These are phyloP conservation scores for Phallusia fumigata DNA, from an alignment of 23 tunicate species.

Conservation along the genomic window DNA sequence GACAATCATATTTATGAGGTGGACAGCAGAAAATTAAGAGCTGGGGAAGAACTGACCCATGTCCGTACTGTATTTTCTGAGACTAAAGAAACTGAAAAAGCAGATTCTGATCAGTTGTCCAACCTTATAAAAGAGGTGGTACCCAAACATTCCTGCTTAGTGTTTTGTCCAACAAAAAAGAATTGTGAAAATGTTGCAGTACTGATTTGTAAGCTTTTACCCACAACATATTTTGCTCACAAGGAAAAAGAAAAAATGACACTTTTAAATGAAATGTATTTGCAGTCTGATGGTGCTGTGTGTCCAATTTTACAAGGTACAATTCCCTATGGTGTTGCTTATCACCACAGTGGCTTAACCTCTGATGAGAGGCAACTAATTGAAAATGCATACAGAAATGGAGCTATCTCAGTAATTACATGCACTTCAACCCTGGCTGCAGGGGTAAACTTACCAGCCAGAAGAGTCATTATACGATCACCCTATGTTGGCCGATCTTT, in stretches of 20 bases:
- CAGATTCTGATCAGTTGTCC: slow-evolving; percentile 73
- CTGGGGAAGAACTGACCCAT: slow-evolving; percentile 41
- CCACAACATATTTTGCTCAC: slow-evolving; percentile 41
- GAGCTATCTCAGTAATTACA: slow-evolving; percentile 63
- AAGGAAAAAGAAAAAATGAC: slow-evolving; percentile 43
- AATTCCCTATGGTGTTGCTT: slow-evolving; percentile 85
- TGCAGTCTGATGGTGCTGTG: slow-evolving; percentile 46
- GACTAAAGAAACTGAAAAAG: slow-evolving; percentile 43
- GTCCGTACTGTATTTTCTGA: slow-evolving; percentile 38
- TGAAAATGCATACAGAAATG: slow-evolving; percentile 80
- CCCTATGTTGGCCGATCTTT: slow-evolving; percentile 66
- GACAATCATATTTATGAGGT: slow-evolving; percentile 47
- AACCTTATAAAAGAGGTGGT: slow-evolving; percentile 71
- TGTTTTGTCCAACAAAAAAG: slow-evolving; percentile 93
- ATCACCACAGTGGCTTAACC: slow-evolving; percentile 93
- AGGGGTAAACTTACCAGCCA: slow-evolving; percentile 96
- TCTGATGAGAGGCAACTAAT: slow-evolving; percentile 75
- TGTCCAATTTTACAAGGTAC: slow-evolving; percentile 62
- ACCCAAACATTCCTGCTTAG: slow-evolving; percentile 83
- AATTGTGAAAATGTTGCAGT: slow-evolving; percentile 91
- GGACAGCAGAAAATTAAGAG: slow-evolving; percentile 20
- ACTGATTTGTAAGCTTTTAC: slow-evolving; percentile 66
- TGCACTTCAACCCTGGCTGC: slow-evolving; percentile 99
- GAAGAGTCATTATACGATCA: slow-evolving; percentile 90
- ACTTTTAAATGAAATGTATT: slow-evolving; percentile 33